Evolutionary conservation across 1,140 invertebrate genomes (phyloP).

Genomic region (Dinothrombium tinctorium): DNA sequence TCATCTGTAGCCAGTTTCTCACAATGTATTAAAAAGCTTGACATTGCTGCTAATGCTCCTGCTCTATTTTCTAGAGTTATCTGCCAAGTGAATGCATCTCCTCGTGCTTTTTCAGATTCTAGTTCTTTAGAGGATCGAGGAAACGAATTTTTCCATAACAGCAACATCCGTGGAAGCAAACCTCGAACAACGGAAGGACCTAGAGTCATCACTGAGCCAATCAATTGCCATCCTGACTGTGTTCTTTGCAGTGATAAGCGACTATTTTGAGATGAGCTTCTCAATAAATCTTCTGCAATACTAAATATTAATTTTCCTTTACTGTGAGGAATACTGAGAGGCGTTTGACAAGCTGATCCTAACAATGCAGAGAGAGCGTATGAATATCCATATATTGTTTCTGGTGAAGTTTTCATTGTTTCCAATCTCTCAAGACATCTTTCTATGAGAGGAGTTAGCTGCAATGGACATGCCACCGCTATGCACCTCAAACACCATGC

Average conservation of each 20-base stretch:
- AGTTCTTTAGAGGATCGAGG: constrained; percentile 82
- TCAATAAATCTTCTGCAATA: constrained; percentile 80
- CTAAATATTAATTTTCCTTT: constrained; percentile 89
- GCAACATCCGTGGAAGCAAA: constrained; percentile 64
- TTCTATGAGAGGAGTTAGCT: constrained; percentile 76
- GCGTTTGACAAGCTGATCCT: constrained; percentile 66
- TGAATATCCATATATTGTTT: constrained; percentile 82
- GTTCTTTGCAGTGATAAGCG: constrained; percentile 77
- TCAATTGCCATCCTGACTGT: constrained; percentile 87
- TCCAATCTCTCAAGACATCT: constrained; percentile 58
- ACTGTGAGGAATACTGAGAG: constrained; percentile 82
- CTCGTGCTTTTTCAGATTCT: constrained; percentile 84
- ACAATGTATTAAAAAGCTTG: constrained; percentile 74
- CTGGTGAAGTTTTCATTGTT: constrained; percentile 64
- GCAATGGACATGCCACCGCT: constrained; percentile 71
- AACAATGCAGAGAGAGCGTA: constrained; percentile 73
- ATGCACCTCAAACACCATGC: constrained; percentile 83
- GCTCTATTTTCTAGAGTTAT: constrained; percentile 81
- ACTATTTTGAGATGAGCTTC: constrained; percentile 91
- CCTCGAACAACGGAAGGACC: constrained; percentile 68
- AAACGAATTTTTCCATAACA: constrained; percentile 94
- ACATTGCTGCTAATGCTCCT: constrained; percentile 80
- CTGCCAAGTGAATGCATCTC: constrained; percentile 97
- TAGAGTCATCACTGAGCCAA: constrained; percentile 86
- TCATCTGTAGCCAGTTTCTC: constrained; percentile 74